Percentiles rank a stretch among this genome's conserved stretches.
These are phyloP conservation scores for Orthosia gothica DNA, from an alignment of 2,888 invertebrate species.

Conservation along the genomic window DNA sequence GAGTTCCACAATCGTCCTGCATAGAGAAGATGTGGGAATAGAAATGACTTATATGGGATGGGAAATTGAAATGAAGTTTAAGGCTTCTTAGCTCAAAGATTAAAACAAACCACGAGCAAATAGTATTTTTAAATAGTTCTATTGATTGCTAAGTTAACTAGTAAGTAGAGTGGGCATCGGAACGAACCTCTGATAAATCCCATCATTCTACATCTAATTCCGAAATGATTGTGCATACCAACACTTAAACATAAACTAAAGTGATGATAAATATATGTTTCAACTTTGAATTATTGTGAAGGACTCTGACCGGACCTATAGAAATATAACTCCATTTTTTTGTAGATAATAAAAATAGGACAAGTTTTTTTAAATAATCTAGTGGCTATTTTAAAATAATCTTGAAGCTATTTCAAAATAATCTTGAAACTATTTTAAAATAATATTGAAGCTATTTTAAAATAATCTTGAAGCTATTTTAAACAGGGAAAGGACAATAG, in stretches of 20 bases:
- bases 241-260: neutral
- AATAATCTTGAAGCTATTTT: slow-evolving; percentile 9
- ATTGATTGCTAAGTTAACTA: slow-evolving; percentile 1
- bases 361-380: too few species aligned
- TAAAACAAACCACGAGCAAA: too few species aligned
- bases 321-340: too few species aligned
- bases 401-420: too few species aligned
- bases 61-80: too few species aligned
- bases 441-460: neutral
- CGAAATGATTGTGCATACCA: neutral
- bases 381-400: too few species aligned
- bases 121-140: neutral
- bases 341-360: too few species aligned
- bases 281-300: neutral
- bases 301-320: neutral
- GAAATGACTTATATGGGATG: too few species aligned
- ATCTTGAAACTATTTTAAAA: neutral
- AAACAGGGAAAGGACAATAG: neutral
- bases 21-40: too few species aligned
- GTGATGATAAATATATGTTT: neutral
- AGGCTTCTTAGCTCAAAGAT: too few species aligned
- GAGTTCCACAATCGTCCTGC: too few species aligned
- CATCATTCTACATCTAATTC: neutral
- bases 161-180: neutral
- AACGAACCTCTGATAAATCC: neutral